Conservation (phyloP, 2,797 vertebrate species). For the Microctenopoma stevenorrisi region DNA sequence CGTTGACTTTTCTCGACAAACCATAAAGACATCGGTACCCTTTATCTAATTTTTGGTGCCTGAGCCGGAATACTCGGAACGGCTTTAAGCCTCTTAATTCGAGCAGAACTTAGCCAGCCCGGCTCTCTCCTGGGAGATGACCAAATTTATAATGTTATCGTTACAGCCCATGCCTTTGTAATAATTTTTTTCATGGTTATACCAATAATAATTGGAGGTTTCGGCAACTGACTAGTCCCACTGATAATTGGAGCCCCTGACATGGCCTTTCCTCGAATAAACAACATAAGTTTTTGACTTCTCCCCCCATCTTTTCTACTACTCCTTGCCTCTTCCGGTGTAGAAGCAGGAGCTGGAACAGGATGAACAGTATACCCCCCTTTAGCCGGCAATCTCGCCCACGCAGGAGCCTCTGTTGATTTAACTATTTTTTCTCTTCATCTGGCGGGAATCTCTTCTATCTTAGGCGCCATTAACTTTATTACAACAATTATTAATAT, state of each 20-base stretch:
- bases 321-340: neutral
- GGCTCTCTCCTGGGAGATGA: slow-evolving; percentile 36
- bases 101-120: slow-evolving; percentile 52
- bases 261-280: slow-evolving; percentile 60
- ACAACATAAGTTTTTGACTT: slow-evolving; percentile 71
- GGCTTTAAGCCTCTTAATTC: slow-evolving; percentile 46
- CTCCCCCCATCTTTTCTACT: slow-evolving; percentile 43
- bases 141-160: slow-evolving; percentile 71
- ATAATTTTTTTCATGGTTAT: slow-evolving; percentile 79
- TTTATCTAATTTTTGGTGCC: slow-evolving; percentile 75
- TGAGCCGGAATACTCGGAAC: slow-evolving; percentile 68
- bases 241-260: slow-evolving; percentile 62
- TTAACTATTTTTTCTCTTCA: slow-evolving; percentile 67
- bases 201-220: slow-evolving; percentile 58
- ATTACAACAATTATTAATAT: slow-evolving; percentile 71
- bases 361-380: slow-evolving; percentile 68
- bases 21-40: slow-evolving; percentile 73
- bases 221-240: slow-evolving; percentile 60
- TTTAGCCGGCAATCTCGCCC: slow-evolving; percentile 15
- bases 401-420: slow-evolving; percentile 52
- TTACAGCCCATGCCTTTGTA: slow-evolving; percentile 73
- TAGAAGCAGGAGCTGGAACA: slow-evolving; percentile 53
- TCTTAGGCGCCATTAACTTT: slow-evolving; percentile 59
- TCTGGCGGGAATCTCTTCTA: slow-evolving; percentile 26
- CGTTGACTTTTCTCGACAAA: slow-evolving; percentile 77